These are phyloP conservation scores for Stenurella melanura DNA, from an alignment of 2,888 invertebrate genomes.

Conservation along the genomic window DNA sequence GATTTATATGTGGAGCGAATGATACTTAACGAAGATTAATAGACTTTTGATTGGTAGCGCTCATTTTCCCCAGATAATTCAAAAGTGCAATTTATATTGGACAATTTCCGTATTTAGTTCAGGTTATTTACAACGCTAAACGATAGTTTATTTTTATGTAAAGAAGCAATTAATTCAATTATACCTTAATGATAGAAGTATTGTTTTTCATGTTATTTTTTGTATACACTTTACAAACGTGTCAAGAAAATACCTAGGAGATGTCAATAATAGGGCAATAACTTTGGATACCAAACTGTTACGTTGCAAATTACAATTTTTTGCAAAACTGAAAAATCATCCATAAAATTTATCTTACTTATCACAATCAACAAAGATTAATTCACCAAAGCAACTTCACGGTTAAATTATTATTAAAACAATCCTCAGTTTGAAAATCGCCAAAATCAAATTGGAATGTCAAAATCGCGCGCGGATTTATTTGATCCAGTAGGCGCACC, in stretches of 20 bases:
- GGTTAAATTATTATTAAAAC: slow-evolving; percentile 1
- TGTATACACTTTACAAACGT: not conserved
- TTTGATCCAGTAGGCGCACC: slow-evolving; percentile 26
- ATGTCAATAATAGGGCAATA: slow-evolving; percentile 3
- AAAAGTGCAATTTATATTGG: slow-evolving; percentile 1
- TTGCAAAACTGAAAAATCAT: not conserved
- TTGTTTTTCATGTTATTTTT: not conserved
- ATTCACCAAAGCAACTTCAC: slow-evolving; percentile 31
- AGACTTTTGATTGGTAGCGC: not conserved
- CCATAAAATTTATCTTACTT: slow-evolving; percentile 33
- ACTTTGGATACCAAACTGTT: not conserved
- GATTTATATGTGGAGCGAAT: not conserved
- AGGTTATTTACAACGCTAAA: not conserved
- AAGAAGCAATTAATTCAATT: not conserved
- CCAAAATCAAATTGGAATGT: not conserved
- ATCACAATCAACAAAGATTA: slow-evolving; percentile 41
- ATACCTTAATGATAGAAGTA: not conserved
- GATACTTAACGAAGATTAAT: not conserved
- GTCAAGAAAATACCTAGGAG: not conserved
- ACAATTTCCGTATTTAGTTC: not conserved
- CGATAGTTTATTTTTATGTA: not conserved
- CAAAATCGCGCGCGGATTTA: slow-evolving; percentile 33
- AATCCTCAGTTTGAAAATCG: not conserved
- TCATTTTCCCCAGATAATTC: not conserved
- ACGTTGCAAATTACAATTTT: not conserved